Conservation (phyloP, 2,113 vertebrate genomes). For the Bos javanicus region DNA sequence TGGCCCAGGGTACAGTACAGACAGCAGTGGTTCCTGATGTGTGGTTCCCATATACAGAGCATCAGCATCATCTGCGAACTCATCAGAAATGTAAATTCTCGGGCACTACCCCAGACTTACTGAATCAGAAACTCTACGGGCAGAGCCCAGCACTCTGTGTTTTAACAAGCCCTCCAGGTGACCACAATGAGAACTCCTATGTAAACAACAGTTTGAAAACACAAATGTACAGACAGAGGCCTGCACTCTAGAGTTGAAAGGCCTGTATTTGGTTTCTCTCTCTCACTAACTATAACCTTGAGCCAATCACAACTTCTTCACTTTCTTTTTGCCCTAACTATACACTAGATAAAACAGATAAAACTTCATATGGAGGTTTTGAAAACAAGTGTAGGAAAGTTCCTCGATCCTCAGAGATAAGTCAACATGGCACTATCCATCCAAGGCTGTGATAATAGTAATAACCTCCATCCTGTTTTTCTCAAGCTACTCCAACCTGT, state of each 20-base stretch:
- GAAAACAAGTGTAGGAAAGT: slow-evolving; percentile 24
- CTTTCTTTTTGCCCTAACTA: background rate
- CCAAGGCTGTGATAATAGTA: background rate
- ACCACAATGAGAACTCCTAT: background rate
- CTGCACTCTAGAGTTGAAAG: background rate
- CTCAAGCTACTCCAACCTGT: slow-evolving; percentile 35
- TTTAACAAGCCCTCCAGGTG: background rate
- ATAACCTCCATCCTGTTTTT: slow-evolving; percentile 19
- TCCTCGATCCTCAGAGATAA: slow-evolving; percentile 33
- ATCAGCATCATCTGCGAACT: background rate
- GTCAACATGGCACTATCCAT: background rate
- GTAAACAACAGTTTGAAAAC: background rate
- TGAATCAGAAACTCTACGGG: background rate
- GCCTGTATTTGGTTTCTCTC: background rate
- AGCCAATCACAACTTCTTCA: slow-evolving; percentile 26
- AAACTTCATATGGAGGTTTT: background rate
- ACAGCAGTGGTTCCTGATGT: background rate
- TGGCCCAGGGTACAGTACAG: background rate
- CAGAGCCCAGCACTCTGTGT: background rate
- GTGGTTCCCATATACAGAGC: background rate
- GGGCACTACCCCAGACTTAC: background rate
- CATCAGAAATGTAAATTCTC: background rate
- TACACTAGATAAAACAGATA: slow-evolving; percentile 9
- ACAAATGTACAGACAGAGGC: background rate
- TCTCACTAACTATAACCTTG: background rate